Evolutionary conservation across 2,113 vertebrate species (phyloP), one percentile per base, ranked within the genome.

Genomic region (Oostethus manadensis): DNA sequence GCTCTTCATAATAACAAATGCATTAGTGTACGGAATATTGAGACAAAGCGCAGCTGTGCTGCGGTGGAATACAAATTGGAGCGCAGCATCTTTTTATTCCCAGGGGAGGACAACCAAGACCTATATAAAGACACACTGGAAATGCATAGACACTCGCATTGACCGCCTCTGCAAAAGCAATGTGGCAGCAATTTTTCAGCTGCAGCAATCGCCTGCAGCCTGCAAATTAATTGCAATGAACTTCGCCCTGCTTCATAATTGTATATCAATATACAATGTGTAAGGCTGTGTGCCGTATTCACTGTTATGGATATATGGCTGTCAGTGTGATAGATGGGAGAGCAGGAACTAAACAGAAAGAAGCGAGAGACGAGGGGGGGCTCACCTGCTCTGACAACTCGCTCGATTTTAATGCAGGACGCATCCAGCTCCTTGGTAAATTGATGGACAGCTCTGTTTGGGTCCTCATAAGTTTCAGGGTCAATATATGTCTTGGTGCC

Each of bases 401-500:
- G 91, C 87, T 99, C 97, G 76, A 99, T 99, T 93, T 99, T 97
- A 88, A 99, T 97, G 93, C 94, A 99, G 71, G 97, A 99, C 84
- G 96, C 94, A 82, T 99, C 97, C 88, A 99, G 92, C 91, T 99
- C 97, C 92, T 98, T 98, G 92, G 97, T 94, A 86, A 99, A 99
- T 86, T 99, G 97, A 93, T 98, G 96, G 92, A 99, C 94, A 87
- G 97, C 96, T 90, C 95, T 92, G 93, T 94, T 99, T 54, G 97
- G 94, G 88, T 99, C 97, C 84, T 98, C 96, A 66, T 98, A 98
- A 85, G 94, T 98, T 92, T 98, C 94, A 68, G 97, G 97, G 93
- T 99, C 95, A 87, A 98, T 96, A 93, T 99, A 99, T 83, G 95
- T 98, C 93, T 98, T 99, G 92, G 94, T 96, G 93, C 97, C 97